Evolutionary conservation across 2,888 invertebrate species (phyloP).

Genomic region (Hartigia nigra): DNA sequence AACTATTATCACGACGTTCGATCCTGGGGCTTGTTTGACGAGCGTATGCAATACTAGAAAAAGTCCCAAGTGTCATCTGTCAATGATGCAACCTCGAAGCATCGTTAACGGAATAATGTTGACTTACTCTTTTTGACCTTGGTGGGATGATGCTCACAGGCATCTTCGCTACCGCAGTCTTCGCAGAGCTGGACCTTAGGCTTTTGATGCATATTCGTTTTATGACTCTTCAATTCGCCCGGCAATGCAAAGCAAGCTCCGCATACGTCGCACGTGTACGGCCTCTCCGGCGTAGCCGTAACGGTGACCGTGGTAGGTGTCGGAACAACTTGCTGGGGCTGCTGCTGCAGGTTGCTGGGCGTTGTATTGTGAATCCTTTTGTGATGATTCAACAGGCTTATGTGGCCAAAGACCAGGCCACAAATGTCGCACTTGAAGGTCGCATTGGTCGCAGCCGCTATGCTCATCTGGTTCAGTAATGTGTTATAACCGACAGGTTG

Average conservation of each 20-base stretch:
- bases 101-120: neutral
- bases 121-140: slow-evolving; percentile 64
- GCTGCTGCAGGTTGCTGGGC: slow-evolving; percentile 59
- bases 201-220: slow-evolving; percentile 66
- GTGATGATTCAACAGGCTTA: slow-evolving; percentile 85
- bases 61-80: neutral
- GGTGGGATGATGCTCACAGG: slow-evolving; percentile 64
- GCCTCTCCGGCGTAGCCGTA: slow-evolving; percentile 61
- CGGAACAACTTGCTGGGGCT: slow-evolving; percentile 65
- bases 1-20: neutral
- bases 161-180: slow-evolving; percentile 63
- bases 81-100: slow-evolving; percentile 1
- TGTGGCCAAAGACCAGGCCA: slow-evolving; percentile 86
- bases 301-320: slow-evolving; percentile 64
- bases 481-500: slow-evolving; percentile 80
- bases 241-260: slow-evolving; percentile 66
- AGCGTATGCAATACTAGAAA: neutral
- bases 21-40: neutral
- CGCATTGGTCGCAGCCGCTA: slow-evolving; percentile 77
- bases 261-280: slow-evolving; percentile 67
- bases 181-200: slow-evolving; percentile 63
- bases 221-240: slow-evolving; percentile 67
- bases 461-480: slow-evolving; percentile 86
- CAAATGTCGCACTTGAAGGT: slow-evolving; percentile 91
- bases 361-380: slow-evolving; percentile 80